Evolutionary conservation across 2,888 invertebrate species (phyloP).

Genomic region (Philereme vetulata): DNA sequence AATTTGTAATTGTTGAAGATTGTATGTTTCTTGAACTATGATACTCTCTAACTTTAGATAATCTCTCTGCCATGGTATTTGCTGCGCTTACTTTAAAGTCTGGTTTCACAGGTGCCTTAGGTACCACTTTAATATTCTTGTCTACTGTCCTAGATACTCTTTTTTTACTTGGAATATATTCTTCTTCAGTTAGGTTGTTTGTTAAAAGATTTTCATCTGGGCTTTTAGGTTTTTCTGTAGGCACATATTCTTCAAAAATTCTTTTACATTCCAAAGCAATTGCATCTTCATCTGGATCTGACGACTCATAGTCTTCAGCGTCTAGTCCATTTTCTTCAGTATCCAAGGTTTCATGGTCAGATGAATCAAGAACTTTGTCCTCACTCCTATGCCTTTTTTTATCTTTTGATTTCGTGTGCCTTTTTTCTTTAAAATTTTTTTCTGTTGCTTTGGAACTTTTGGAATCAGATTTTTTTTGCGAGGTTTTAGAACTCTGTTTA

Average conservation of each 20-base stretch:
- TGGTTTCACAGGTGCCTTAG: constrained; percentile 68
- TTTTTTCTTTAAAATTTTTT: constrained; percentile 49
- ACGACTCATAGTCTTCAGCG: constrained; percentile 62
- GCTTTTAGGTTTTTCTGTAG: constrained; percentile 59
- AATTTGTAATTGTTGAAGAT: constrained; percentile 37
- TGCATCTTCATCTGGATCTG: constrained; percentile 86
- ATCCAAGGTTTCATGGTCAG: constrained; percentile 54
- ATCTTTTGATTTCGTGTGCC: constrained; percentile 53
- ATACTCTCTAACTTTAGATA: constrained; percentile 78
- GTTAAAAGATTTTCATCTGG: constrained; percentile 50
- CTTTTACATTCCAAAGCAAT: constrained; percentile 92
- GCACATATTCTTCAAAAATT: constrained; percentile 92
- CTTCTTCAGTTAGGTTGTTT: constrained; percentile 61
- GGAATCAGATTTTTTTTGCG: constrained; percentile 47
- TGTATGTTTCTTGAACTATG: constrained; percentile 60
- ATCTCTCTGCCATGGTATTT: constrained; percentile 78
- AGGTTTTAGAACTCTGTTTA: constrained; percentile 48
- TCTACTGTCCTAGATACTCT: constrained; percentile 89
- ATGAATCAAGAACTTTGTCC: constrained; percentile 40
- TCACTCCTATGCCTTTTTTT: constrained; percentile 27
- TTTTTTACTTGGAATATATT: constrained; percentile 83
- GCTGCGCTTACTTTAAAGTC: constrained; percentile 84
- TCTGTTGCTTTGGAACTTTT: constrained; percentile 53
- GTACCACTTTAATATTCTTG: constrained; percentile 65
- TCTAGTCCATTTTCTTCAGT: constrained; percentile 44